These are phyloP conservation scores for Sogatella furcifera DNA, from an alignment of 1,140 invertebrate genomes.

Conservation along the genomic window DNA sequence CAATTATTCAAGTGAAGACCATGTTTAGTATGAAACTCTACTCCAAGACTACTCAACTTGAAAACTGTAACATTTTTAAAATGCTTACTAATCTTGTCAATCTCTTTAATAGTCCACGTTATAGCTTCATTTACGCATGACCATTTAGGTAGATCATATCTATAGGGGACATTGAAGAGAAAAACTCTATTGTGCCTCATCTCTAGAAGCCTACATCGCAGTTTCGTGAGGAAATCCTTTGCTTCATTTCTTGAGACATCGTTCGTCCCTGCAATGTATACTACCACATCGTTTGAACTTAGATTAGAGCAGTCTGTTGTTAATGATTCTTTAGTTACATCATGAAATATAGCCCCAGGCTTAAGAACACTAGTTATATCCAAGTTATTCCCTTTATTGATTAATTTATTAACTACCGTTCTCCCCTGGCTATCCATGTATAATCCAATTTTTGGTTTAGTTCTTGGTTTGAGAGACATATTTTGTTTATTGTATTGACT, in stretches of 20 bases:
- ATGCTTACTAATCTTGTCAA: neutral
- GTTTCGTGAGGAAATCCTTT: neutral
- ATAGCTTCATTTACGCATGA: conserved; percentile 10
- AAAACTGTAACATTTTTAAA: conserved; percentile 8
- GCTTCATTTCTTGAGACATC: neutral
- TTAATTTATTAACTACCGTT: neutral
- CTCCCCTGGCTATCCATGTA: conserved; percentile 1
- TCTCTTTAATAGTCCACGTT: neutral
- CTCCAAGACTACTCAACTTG: neutral
- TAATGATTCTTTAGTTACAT: neutral
- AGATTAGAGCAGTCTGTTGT: neutral
- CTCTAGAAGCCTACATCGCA: no score
- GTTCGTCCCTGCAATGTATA: neutral
- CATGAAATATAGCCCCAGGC: neutral
- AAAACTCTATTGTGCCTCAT: conserved; percentile 2
- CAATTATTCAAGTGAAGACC: conserved; percentile 5
- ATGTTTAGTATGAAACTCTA: conserved; percentile 3
- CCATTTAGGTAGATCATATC: conserved; percentile 8
- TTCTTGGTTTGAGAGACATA: no score
- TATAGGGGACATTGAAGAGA: conserved; percentile 4
- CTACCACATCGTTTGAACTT: neutral
- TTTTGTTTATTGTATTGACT: no score
- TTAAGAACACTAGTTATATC: neutral
- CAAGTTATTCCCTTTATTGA: neutral
- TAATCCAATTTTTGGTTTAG: neutral